Conservation (phyloP, 2,888 invertebrate genomes). For the Hyppa rectilinea region DNA sequence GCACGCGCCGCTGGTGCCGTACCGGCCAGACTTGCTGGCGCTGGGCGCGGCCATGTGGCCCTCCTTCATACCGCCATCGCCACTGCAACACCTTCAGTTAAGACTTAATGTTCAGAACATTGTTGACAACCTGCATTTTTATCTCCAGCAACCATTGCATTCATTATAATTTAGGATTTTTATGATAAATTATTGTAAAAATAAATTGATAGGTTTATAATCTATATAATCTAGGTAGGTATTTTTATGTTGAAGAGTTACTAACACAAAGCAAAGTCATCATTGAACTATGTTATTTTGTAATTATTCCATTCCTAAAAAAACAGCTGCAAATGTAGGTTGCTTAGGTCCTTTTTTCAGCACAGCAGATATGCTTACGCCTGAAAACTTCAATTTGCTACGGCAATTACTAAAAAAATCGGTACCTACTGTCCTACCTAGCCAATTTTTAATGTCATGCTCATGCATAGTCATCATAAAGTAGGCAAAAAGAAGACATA, state of each 20-base stretch:
- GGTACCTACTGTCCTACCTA: not conserved
- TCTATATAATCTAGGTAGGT: not conserved
- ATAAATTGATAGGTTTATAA: not conserved
- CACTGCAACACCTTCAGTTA: slow-evolving; percentile 70
- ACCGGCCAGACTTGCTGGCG: slow-evolving; percentile 73
- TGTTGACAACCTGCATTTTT: slow-evolving; percentile 65
- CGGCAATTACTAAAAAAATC: not conserved
- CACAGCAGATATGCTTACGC: not conserved
- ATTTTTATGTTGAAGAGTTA: not conserved
- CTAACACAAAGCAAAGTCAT: not conserved
- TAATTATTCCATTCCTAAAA: not conserved
- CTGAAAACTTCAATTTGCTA: not conserved
- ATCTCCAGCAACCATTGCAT: slow-evolving; percentile 59
- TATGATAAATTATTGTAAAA: not conserved
- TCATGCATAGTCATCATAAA: not conserved
- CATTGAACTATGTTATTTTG: not conserved
- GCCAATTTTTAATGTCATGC: not conserved
- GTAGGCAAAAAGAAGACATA: not conserved
- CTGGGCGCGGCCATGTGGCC: slow-evolving; percentile 77
- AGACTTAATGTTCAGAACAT: slow-evolving; percentile 69
- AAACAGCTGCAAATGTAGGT: not conserved
- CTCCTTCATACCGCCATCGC: slow-evolving; percentile 67
- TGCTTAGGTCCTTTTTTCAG: not conserved
- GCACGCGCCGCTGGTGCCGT: slow-evolving; percentile 57
- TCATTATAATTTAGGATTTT: slow-evolving; percentile 34